phyloP scores from a whole-genome alignment of 1,140 invertebrate genomes.

The Dendrolimus punctatus region DNA sequence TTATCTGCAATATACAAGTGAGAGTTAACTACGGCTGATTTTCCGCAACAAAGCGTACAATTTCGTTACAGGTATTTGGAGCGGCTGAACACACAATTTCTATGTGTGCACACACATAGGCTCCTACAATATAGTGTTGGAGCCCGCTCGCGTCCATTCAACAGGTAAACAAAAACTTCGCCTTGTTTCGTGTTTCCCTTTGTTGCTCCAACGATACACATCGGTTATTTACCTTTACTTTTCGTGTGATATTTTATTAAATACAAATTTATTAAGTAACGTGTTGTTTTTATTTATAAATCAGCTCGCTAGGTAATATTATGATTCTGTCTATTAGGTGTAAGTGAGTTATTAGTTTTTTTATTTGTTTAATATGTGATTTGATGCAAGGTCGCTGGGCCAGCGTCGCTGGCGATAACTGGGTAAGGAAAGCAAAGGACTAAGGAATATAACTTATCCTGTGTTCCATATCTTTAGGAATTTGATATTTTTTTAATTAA shows the following conservation, averaged over 20 bases:
- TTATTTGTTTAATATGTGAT: no score
- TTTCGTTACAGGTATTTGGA: conserved; percentile 4
- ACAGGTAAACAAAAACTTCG: conserved; percentile 21
- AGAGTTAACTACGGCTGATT: not conserved
- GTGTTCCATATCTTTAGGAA: no score
- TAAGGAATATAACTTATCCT: no score
- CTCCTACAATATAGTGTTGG: not conserved
- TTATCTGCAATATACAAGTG: no score
- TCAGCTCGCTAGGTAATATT: no score
- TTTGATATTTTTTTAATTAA: no score
- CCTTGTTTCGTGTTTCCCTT: conserved; percentile 2
- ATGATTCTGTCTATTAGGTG: no score
- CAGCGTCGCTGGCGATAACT: no score
- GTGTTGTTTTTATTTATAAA: no score
- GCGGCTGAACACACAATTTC: conserved; percentile 3
- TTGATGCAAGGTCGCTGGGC: no score
- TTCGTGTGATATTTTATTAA: not conserved
- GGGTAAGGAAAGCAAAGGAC: no score
- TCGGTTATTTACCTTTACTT: conserved; percentile 5
- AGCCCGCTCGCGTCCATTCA: conserved; percentile 9
- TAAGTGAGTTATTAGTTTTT: no score
- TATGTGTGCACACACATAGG: not conserved
- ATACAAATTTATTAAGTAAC: not conserved
- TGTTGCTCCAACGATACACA: conserved; percentile 6
- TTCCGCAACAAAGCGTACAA: conserved; percentile 11